A percentile compares a stretch with the other conserved stretches of the same genome.
phyloP scores from a whole-genome alignment of 1,140 invertebrate genomes.

The Pseudomyrmex dendroicus region DNA sequence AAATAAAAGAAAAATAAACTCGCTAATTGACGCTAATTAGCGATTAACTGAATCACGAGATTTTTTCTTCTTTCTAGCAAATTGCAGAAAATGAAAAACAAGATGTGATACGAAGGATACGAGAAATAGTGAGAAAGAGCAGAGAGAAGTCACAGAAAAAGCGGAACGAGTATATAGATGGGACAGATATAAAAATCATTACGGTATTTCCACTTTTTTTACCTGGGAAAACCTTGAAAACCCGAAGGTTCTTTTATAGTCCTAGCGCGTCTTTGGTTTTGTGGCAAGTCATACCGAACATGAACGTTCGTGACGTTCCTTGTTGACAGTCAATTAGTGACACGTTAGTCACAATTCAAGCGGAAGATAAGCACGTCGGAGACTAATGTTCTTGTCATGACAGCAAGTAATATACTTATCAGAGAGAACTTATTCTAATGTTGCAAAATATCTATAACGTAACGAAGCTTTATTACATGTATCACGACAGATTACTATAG shows the following conservation, averaged over 20 bases:
- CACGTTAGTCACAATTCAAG: slow-evolving; percentile 56
- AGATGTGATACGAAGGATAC: too few relatives aligned
- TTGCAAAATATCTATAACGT: slow-evolving; percentile 1
- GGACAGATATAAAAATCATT: too few relatives aligned
- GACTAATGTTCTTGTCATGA: slow-evolving; percentile 21
- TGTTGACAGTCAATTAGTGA: slow-evolving; percentile 63
- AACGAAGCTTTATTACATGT: not conserved
- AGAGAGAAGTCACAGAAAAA: not conserved
- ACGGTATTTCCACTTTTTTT: not conserved
- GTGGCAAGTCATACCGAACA: slow-evolving; percentile 52
- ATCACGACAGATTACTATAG: not conserved
- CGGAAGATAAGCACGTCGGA: slow-evolving; percentile 67
- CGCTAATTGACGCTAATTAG: slow-evolving; percentile 1
- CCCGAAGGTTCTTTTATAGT: not conserved
- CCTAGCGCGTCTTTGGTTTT: slow-evolving; percentile 33
- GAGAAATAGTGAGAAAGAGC: not conserved
- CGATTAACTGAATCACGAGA: not conserved
- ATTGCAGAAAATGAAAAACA: not conserved
- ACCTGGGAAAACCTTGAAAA: not conserved
- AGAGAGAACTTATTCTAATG: not conserved
- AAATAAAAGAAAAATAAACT: not conserved
- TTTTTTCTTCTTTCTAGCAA: not conserved
- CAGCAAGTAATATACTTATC: not conserved
- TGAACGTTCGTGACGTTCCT: slow-evolving; percentile 21
- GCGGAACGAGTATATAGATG: too few relatives aligned